These are phyloP conservation scores for Ctenopoma multispine DNA, from an alignment of 2,797 vertebrate species.

Conservation along the genomic window DNA sequence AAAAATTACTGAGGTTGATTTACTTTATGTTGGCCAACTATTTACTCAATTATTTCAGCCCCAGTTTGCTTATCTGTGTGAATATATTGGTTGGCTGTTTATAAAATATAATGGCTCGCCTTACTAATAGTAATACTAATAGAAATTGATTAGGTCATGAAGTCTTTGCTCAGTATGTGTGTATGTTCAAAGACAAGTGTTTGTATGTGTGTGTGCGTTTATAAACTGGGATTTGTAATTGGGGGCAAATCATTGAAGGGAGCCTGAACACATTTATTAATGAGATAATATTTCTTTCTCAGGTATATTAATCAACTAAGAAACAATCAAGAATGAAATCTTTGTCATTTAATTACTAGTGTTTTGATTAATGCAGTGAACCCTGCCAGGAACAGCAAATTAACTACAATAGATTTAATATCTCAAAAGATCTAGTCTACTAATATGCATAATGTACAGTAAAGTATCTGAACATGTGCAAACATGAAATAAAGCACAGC, in stretches of 20 bases:
- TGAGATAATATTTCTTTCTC: constrained; percentile 38
- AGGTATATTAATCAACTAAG: constrained; percentile 48
- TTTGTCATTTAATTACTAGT: constrained; percentile 48
- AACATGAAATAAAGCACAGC: no score
- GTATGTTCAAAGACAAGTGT: background rate
- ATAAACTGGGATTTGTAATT: constrained; percentile 46
- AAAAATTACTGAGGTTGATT: background rate
- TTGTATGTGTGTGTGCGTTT: constrained; percentile 9
- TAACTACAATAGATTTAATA: background rate
- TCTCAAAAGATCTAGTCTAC: constrained; percentile 4
- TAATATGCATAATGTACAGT: no score
- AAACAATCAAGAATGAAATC: constrained; percentile 57
- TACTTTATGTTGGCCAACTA: background rate
- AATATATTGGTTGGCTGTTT: no score
- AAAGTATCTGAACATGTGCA: no score
- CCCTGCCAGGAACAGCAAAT: constrained; percentile 20
- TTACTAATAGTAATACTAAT: no score
- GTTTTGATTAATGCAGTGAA: constrained; percentile 37
- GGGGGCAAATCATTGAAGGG: constrained; percentile 42
- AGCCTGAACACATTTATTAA: constrained; percentile 33
- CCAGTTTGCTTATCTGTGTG: no score
- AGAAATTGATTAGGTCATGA: constrained; percentile 21
- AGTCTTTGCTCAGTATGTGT: constrained; percentile 6
- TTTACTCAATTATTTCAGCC: no score
- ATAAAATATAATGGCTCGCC: background rate